Evolutionary conservation across 2,113 vertebrate species (phyloP), one percentile per base, ranked within the genome.

Genomic region (Oncorhynchus keta): DNA sequence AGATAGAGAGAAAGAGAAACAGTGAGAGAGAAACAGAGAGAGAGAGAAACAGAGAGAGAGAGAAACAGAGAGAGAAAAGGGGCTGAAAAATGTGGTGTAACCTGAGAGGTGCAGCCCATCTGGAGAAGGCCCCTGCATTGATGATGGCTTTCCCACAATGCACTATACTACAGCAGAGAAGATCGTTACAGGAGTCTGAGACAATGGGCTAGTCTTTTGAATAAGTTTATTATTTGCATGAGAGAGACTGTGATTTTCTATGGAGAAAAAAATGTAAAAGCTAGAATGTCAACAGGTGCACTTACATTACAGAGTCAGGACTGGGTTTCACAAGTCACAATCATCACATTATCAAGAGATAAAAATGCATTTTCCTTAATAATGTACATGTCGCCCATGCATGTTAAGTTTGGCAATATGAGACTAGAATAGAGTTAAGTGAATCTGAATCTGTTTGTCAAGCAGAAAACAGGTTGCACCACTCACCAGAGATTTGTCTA

Each of bases 91-190:
- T 93, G 92, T 79, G 80, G 85, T 88, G 92, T 91, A 93, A 93
- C 90, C 83, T 85, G 93, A 93, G 89, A 86, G 78, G 76, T 76
- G 67, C 26, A 70, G 85, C 85, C 92, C 91, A 94, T 93, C 92
- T 93, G 91, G 90, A 91, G 91, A 89, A 90, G 90, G 89, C 20
- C 88, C 85, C 81, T 7, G 82, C 89, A 89, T 85, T 84, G 89
- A 92, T 86, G 82, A 62, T 86, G 85, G 89, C 87, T 91, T 82
- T 93, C 91, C 92, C 93, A 93, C 92, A 93, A 90, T 91, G 91
- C 91, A 92, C 89, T 92, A 82, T 90, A 90, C 85, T 86, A 88
- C 84, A 84, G 87, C 84, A 84, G 89, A 89, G 82, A 83, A 85
- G 85, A 89, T 91, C 86, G 77, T 90, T 92, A 88, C 69, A 87